phyloP scores from a whole-genome alignment of 1,140 invertebrate species.

The Drosophila ercepeae region DNA sequence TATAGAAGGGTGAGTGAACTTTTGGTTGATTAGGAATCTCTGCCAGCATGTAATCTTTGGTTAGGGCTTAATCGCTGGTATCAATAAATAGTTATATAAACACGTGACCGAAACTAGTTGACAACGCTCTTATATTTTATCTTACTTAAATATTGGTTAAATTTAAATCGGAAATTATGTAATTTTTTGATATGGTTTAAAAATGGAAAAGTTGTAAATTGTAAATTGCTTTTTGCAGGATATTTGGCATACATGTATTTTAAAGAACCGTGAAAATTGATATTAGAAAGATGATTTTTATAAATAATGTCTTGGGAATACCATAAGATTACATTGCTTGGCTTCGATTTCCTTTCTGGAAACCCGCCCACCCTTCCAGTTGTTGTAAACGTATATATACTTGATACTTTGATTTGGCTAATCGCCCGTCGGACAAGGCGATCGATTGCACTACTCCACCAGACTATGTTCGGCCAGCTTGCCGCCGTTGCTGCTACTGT shows the following conservation, averaged over 20 bases:
- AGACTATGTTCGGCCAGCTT: conserved; percentile 61
- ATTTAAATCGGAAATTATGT: neutral
- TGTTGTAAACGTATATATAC: conserved; percentile 55
- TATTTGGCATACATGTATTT: neutral
- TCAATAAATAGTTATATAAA: neutral
- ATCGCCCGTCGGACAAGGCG: conserved; percentile 41
- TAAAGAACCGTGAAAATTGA: neutral
- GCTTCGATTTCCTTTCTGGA: neutral
- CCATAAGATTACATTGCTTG: neutral
- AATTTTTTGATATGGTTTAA: neutral
- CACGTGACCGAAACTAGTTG: neutral
- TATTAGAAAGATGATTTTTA: neutral
- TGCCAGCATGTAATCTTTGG: conserved; percentile 1
- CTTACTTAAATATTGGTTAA: neutral
- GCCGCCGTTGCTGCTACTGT: conserved; percentile 66
- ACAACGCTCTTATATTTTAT: neutral
- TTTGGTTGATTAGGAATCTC: neutral
- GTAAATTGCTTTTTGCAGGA: neutral
- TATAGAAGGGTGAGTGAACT: conserved; percentile 10
- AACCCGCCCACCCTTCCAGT: conserved; percentile 15
- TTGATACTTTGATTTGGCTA: conserved; percentile 69
- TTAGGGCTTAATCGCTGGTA: neutral
- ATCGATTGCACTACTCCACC: conserved; percentile 48
- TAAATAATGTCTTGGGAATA: neutral
- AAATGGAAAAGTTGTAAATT: neutral